Conservation (phyloP, 2,888 invertebrate genomes). For the Drosophila gaucha region DNA sequence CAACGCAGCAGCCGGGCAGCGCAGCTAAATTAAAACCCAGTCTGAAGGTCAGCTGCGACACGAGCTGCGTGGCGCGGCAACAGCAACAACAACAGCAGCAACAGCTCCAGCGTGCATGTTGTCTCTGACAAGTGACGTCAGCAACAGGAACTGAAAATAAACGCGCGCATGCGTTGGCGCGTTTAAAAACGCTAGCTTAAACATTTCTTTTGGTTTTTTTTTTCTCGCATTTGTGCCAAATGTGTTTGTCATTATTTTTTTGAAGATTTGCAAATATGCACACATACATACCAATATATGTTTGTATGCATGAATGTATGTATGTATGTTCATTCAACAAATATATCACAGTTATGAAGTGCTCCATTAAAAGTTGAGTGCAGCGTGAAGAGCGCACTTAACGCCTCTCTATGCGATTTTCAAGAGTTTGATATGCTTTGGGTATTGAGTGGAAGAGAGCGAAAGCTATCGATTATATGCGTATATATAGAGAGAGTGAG, state of each 20-base stretch:
- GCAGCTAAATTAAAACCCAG: conserved; percentile 74
- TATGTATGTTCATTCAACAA: background rate
- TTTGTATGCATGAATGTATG: background rate
- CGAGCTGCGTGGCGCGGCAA: conserved; percentile 75
- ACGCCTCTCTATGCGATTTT: conserved; percentile 4
- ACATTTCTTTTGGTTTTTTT: background rate
- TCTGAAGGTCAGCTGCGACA: conserved; percentile 79
- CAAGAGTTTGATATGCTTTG: background rate
- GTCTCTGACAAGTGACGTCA: conserved; percentile 64
- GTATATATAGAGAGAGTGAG: background rate
- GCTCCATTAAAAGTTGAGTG: conserved; percentile 4
- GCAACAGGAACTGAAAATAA: conserved; percentile 72
- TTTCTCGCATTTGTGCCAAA: background rate
- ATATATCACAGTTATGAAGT: conserved; percentile 5
- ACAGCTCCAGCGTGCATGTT: conserved; percentile 21
- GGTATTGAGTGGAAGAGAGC: too few species aligned
- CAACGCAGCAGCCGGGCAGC: conserved; percentile 50
- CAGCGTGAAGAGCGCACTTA: background rate
- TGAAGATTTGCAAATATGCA: background rate
- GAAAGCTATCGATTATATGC: too few species aligned
- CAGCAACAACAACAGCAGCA: conserved; percentile 44
- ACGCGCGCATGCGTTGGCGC: conserved; percentile 73
- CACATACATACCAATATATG: background rate
- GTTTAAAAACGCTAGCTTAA: conserved; percentile 37
- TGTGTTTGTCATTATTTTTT: conserved; percentile 3